Evolutionary conservation across 2,888 invertebrate genomes (phyloP), one percentile per base, ranked within the genome.

Genomic region (Tanytarsus gracilentus): DNA sequence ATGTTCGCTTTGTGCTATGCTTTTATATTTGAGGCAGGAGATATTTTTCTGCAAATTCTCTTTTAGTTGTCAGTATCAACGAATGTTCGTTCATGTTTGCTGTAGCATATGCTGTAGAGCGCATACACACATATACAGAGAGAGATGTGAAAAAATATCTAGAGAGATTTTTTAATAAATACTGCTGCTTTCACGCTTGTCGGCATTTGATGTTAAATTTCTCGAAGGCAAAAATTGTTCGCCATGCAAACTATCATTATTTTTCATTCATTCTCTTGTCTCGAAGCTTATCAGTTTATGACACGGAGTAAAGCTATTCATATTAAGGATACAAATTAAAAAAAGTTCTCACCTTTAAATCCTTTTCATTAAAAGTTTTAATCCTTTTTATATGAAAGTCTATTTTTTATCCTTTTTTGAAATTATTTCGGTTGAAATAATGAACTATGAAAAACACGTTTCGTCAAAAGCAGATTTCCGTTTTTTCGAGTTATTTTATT

Each of bases 381-480:
- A n/a, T n/a, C n/a, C n/a, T n/a, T n/a, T n/a, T n/a, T n/a, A n/a
- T n/a, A n/a, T n/a, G n/a, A n/a, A n/a, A n/a, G n/a, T n/a, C n/a
- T n/a, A n/a, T n/a, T n/a, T n/a, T n/a, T n/a, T n/a, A n/a, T n/a
- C n/a, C n/a, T n/a, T n/a, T n/a, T n/a, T 44, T 23, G 23, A 7
- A 36, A 36, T 16, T 14, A n/a, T 36, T n/a, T 40, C 18, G 8
- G 18, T 18, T 44, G 36, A 33, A 33, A 23, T 23, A n/a, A 14
- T 7, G 14, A 36, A 44, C 11, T 23, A 18, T 30, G 30, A 33
- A 33, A 23, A 53, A 53, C 53, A 53, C 53, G 53, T 55, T 55
- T 39, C 18, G 11, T 55, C 40, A 52, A 52, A 33, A 40, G 39
- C 55, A 55, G 55, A 55, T 55, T 55, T 55, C 55, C 55, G 55